Conservation (phyloP, 2,113 vertebrate species). For the Burhinus oedicnemus region DNA sequence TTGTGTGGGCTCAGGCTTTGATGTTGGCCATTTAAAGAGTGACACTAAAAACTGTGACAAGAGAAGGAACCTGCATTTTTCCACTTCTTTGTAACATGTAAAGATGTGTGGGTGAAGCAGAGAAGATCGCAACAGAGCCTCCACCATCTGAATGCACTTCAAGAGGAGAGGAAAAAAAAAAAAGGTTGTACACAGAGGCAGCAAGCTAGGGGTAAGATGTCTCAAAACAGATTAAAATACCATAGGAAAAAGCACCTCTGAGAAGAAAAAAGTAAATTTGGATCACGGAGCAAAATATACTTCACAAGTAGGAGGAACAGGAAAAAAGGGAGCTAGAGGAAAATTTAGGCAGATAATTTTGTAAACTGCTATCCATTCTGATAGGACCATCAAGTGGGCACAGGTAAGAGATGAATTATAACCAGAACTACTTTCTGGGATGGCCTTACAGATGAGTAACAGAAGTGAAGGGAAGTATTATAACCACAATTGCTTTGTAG, state of each 20-base stretch:
- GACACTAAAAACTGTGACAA: neutral
- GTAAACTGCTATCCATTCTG: neutral
- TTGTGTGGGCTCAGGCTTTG: neutral
- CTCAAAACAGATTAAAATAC: neutral
- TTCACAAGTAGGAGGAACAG: neutral
- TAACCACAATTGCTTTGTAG: neutral
- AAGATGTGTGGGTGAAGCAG: neutral
- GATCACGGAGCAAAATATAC: neutral
- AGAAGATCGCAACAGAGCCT: rapidly evolving
- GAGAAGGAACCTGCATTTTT: neutral
- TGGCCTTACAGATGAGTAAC: neutral
- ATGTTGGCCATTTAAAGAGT: neutral
- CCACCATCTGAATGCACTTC: neutral
- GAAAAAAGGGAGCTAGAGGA: neutral
- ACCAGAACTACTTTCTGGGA: neutral
- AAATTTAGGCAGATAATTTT: neutral
- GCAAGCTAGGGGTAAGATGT: neutral
- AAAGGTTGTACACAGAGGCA: neutral
- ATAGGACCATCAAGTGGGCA: neutral
- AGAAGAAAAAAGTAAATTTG: neutral
- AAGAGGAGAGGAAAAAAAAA: neutral
- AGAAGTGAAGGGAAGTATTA: neutral
- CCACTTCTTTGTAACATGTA: neutral
- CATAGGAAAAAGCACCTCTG: neutral
- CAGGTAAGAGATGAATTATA: neutral